These are phyloP conservation scores for Linnaemya vulpina DNA, from an alignment of 2,888 invertebrate genomes.

Conservation along the genomic window DNA sequence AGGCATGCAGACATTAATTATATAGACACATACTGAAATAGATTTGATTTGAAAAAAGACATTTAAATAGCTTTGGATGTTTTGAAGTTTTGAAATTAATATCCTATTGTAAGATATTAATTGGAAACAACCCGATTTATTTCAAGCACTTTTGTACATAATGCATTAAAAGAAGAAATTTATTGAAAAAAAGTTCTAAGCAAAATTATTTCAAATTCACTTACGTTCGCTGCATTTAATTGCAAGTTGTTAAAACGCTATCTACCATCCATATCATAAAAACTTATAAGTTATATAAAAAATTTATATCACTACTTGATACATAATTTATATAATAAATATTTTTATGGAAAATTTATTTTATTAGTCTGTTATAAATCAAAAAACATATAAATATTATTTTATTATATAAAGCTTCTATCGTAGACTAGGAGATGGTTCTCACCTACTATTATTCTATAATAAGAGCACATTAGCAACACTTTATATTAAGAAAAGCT, in stretches of 20 bases:
- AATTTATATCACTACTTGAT: no score
- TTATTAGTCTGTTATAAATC: no score
- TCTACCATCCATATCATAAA: no score
- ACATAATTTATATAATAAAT: no score
- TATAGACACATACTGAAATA: constrained; percentile 39
- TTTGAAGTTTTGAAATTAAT: neutral
- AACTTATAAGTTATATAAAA: no score
- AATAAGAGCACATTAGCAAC: no score
- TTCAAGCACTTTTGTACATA: neutral
- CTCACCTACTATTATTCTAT: no score
- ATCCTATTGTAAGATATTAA: neutral
- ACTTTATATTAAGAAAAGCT: no score
- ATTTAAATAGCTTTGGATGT: neutral
- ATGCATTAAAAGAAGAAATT: neutral
- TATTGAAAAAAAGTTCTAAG: neutral
- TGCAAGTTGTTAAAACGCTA: neutral
- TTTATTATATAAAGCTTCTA: no score
- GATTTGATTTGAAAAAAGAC: constrained; percentile 1
- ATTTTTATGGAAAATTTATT: no score
- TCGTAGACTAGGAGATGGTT: no score
- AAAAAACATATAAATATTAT: no score
- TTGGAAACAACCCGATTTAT: neutral
- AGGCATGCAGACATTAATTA: constrained; percentile 25
- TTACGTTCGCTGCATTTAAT: neutral
- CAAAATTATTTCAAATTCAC: neutral